phyloP scores from a whole-genome alignment of 2,888 invertebrate genomes.

The Galeruca laticollis region DNA sequence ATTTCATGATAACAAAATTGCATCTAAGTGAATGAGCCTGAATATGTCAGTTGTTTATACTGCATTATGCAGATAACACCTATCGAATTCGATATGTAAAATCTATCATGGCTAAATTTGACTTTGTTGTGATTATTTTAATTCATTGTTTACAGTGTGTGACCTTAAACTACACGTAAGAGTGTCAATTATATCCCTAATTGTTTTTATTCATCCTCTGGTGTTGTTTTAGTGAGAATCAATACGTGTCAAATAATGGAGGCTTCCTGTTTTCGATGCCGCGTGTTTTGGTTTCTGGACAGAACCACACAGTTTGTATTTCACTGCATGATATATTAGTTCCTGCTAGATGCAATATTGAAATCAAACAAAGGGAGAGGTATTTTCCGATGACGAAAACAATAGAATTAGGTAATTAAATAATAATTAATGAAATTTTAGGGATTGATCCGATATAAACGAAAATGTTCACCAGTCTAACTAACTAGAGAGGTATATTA shows the following conservation, averaged over 20 bases:
- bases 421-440: no score
- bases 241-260: constrained; percentile 44
- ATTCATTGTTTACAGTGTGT: neutral
- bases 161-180: constrained; percentile 30
- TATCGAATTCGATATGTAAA: constrained; percentile 8
- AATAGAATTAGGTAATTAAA: constrained; percentile 58
- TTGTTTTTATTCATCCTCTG: neutral
- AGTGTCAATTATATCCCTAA: neutral
- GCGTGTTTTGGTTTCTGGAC: constrained; percentile 59
- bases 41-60: constrained; percentile 19
- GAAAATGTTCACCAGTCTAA: no score
- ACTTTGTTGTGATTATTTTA: constrained; percentile 15
- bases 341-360: constrained; percentile 57
- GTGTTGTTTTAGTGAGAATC: constrained; percentile 32
- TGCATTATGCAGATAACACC: constrained; percentile 18
- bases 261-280: constrained; percentile 62
- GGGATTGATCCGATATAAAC: neutral
- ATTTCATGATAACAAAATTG: constrained; percentile 26
- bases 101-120: constrained; percentile 21
- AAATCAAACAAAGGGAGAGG: constrained; percentile 61
- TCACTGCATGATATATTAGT: constrained; percentile 56
- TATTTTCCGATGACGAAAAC: constrained; percentile 56
- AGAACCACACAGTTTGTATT: constrained; percentile 62
- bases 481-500: neutral
- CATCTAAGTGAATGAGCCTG: constrained; percentile 17